phyloP scores from a whole-genome alignment of 2,113 vertebrate genomes.

The Archocentrus centrarchus region DNA sequence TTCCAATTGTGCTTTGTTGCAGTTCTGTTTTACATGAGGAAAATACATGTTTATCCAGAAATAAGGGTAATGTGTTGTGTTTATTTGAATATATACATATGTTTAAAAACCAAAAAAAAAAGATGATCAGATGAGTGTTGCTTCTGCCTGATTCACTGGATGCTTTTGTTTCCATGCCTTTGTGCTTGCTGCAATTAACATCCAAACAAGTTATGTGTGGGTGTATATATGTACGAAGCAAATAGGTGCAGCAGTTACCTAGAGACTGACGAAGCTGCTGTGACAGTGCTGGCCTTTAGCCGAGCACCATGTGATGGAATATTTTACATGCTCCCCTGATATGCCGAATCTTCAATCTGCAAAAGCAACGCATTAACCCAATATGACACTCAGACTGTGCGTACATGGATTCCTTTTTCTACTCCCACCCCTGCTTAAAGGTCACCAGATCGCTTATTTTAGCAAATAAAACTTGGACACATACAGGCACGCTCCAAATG shows the following conservation, averaged over 20 bases:
- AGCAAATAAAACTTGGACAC: neutral
- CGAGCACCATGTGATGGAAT: slow-evolving; percentile 43
- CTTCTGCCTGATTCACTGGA: neutral
- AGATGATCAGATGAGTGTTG: neutral
- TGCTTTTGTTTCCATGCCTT: neutral
- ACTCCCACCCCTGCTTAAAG: slow-evolving; percentile 6
- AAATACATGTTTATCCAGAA: neutral
- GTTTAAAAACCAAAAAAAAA: slow-evolving; percentile 6
- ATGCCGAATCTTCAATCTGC: slow-evolving; percentile 20
- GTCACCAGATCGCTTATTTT: slow-evolving; percentile 15
- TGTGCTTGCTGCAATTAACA: neutral
- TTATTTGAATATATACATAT: neutral
- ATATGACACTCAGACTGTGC: neutral
- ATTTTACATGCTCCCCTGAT: slow-evolving; percentile 20
- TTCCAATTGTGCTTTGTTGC: neutral
- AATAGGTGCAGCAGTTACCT: slow-evolving; percentile 38
- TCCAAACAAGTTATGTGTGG: neutral
- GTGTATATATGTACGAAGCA: neutral
- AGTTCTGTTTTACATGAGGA: neutral
- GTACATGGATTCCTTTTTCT: neutral
- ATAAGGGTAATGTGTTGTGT: neutral
- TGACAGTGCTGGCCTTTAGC: slow-evolving; percentile 60
- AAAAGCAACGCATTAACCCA: slow-evolving; percentile 15
- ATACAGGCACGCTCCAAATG: neutral
- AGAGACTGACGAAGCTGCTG: slow-evolving; percentile 23